phyloP scores from a whole-genome alignment of 2,888 invertebrate species.

The Lingula anatina region DNA sequence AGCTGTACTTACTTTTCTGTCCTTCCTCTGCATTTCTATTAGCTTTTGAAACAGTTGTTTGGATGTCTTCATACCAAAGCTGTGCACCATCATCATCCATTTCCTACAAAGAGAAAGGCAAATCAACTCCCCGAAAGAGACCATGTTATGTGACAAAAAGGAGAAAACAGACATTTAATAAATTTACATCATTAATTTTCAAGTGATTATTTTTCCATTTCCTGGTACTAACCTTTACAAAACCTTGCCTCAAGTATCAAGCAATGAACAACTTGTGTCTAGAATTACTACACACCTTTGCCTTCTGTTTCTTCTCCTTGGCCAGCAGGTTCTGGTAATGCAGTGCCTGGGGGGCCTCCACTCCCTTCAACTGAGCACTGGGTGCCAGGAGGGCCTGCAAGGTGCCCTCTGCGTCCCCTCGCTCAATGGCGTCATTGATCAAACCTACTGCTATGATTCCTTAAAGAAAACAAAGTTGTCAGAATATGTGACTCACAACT shows the following conservation, averaged over 20 bases:
- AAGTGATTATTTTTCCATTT: neutral
- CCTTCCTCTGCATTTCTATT: slow-evolving; percentile 41
- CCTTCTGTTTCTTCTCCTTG: slow-evolving; percentile 44
- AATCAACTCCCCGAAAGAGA: neutral
- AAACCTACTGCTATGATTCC: slow-evolving; percentile 59
- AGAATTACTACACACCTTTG: slow-evolving; percentile 46
- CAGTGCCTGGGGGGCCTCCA: slow-evolving; percentile 32
- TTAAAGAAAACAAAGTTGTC: no score
- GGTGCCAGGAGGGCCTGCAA: slow-evolving; percentile 58
- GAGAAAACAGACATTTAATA: no score
- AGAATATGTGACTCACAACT: no score
- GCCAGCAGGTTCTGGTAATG: slow-evolving; percentile 42
- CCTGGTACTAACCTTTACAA: neutral
- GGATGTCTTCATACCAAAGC: slow-evolving; percentile 50
- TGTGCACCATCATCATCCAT: slow-evolving; percentile 36
- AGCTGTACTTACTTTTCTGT: slow-evolving; percentile 35
- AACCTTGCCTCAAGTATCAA: neutral
- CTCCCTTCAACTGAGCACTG: slow-evolving; percentile 56
- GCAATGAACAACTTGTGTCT: no score
- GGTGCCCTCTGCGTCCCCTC: slow-evolving; percentile 57
- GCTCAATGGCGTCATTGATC: slow-evolving; percentile 61
- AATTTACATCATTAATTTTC: no score
- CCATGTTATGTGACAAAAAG: no score
- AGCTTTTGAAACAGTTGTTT: slow-evolving; percentile 34
- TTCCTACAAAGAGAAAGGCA: slow-evolving; percentile 19